Conservation (phyloP, 2,797 vertebrate species). For the Euthynnus affinis region DNA sequence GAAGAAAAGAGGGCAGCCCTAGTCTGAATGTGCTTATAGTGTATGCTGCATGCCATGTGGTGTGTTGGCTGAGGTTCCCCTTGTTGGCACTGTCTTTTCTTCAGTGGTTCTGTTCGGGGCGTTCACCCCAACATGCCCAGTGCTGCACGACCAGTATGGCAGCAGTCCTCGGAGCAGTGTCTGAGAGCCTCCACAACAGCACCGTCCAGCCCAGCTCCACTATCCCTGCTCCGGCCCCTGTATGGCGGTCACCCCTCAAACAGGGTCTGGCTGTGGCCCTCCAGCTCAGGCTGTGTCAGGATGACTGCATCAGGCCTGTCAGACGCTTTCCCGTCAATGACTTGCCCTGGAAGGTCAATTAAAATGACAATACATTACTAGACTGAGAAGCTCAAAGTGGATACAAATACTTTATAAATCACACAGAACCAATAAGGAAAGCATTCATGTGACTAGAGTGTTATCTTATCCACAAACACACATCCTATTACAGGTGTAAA, state of each 20-base stretch:
- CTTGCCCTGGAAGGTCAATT: constrained; percentile 89
- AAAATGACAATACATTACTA: constrained; percentile 30
- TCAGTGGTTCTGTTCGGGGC: constrained; percentile 35
- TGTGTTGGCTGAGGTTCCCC: constrained; percentile 56
- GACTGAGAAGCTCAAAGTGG: background rate
- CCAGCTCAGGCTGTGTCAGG: constrained; percentile 86
- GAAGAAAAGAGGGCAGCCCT: constrained; percentile 57
- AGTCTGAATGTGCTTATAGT: constrained; percentile 75
- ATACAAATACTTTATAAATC: background rate
- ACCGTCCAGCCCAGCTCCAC: constrained; percentile 50
- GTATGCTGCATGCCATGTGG: constrained; percentile 68
- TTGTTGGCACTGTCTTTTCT: constrained; percentile 49
- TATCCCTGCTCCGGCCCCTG: constrained; percentile 31
- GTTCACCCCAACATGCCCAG: constrained; percentile 39
- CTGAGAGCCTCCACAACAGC: constrained; percentile 58
- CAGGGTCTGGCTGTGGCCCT: constrained; percentile 48
- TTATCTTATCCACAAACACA: constrained; percentile 45
- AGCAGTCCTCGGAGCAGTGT: constrained; percentile 54
- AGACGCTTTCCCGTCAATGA: constrained; percentile 95
- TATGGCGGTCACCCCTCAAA: constrained; percentile 41
- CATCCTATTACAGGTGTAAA: constrained; percentile 38
- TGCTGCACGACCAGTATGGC: constrained; percentile 47
- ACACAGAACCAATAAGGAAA: constrained; percentile 17
- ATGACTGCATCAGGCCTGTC: constrained; percentile 98
- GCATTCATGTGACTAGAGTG: constrained; percentile 38